Percentiles rank a stretch among this genome's conserved stretches.
phyloP scores from a whole-genome alignment of 2,113 vertebrate species.

The Camelus bactrianus region DNA sequence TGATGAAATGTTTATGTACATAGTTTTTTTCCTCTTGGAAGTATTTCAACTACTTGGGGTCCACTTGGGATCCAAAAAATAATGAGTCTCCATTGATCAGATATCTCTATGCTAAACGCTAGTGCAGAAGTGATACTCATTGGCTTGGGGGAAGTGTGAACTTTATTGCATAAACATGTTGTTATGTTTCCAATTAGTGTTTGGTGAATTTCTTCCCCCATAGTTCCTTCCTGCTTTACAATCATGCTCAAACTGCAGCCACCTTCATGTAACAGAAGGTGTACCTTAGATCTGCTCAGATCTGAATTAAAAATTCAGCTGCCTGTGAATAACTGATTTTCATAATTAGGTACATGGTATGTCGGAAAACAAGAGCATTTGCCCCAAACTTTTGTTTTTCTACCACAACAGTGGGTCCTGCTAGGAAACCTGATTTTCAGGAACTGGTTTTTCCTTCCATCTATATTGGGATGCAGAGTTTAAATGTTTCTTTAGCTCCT shows the following conservation, averaged over 20 bases:
- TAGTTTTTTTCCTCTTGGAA: constrained; percentile 11
- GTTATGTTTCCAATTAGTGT: constrained; percentile 25
- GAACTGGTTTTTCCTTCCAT: constrained; percentile 45
- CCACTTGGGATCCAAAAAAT: not conserved
- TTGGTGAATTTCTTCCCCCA: not conserved
- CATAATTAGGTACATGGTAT: not conserved
- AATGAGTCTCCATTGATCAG: not conserved
- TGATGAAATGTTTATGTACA: constrained; percentile 22
- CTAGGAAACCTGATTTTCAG: not conserved
- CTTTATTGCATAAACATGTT: not conserved
- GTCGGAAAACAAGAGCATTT: not conserved
- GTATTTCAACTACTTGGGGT: constrained; percentile 35
- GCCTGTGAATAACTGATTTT: not conserved
- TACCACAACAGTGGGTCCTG: not conserved
- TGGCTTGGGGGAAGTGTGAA: constrained; percentile 36
- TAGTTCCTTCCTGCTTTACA: not conserved
- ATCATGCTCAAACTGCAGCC: not conserved
- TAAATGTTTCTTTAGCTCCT: not conserved
- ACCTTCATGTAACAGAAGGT: constrained; percentile 6
- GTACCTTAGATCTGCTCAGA: not conserved
- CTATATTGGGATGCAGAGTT: not conserved
- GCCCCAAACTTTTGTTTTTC: not conserved
- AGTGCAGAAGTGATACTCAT: not conserved
- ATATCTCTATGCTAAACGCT: not conserved
- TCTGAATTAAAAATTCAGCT: constrained; percentile 17